Percentiles rank a stretch among this genome's conserved stretches.
Evolutionary conservation across 2,888 invertebrate species (phyloP).

Genomic region (Nasonia oneida): DNA sequence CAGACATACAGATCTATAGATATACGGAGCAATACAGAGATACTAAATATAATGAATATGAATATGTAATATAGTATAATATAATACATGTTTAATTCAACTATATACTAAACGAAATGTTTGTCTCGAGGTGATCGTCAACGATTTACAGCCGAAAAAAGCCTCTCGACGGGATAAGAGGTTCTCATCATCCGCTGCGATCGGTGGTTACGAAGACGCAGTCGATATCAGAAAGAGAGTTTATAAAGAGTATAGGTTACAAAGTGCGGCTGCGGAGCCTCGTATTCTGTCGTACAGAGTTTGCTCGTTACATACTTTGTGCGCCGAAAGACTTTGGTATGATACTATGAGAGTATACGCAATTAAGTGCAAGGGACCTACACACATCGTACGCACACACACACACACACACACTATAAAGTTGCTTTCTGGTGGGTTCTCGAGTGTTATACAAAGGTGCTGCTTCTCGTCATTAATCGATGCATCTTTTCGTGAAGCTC

Average conservation of each 20-base stretch:
- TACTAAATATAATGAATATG: background rate
- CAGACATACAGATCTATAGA: constrained; percentile 3
- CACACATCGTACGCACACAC: background rate
- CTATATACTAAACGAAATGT: background rate
- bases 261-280: background rate
- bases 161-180: background rate
- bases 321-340: background rate
- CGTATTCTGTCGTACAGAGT: background rate
- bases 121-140: background rate
- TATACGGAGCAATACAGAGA: constrained; percentile 37
- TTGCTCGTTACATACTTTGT: constrained; percentile 13
- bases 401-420: background rate
- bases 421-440: constrained; percentile 11
- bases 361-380: constrained; percentile 10
- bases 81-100: background rate
- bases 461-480: background rate
- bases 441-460: background rate
- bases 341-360: constrained; percentile 4
- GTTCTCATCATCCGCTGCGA: background rate
- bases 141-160: background rate
- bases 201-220: background rate
- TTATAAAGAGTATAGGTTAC: background rate
- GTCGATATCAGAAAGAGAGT: background rate
- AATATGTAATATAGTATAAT: background rate
- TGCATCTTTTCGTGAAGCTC: background rate